Base-by-base conservation (phyloP, 2,888 invertebrate species). In the Patella depressa region DNA sequence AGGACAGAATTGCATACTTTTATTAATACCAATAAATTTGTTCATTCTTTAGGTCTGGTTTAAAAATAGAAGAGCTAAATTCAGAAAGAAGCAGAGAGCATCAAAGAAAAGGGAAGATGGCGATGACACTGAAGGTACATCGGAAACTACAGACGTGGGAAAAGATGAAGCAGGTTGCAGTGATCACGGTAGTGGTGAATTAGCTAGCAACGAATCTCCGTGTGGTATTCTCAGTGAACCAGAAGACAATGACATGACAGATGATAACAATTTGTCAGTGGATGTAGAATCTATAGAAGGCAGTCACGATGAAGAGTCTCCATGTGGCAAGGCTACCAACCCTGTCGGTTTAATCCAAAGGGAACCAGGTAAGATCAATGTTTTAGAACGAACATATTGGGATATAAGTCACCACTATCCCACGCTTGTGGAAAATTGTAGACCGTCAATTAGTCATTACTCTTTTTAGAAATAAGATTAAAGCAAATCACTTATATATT, bases 51-150 rank as follows among this genome's bases (percentile, higher is more conserved):
- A 94, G 98, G 98, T 98, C 75, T 98, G 98, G 98, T 98, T 98
- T 93, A 98, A 98, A 93, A 98, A 98, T 91, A 94, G 98, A 79
- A 94, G 98, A 84, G 98, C 98, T 84, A 98, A 98, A 93, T 98
- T 97, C 97, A 94, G 98, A 88, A 98, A 98, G 92, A 95, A 98
- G 76, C 98, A 98, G 78, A 82, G 85, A 5, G 85, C 81, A 34
- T 71, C 76, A 54, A 84, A 82, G 70, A 74, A 79, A 53, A 83
- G 80, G 71, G 76, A 78, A 15, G 14, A 69, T 70, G 65, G 53
- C 7, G 73, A 76, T 15, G 74, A 69, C n/a, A 65, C 7, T 19
- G 73, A 24, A 1, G 69, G 34, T 11, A 70, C 53, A 17, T 71
- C 55, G 14, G 71, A 19, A 53, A 74, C 69, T 2, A 34, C 53